A percentile compares a stretch with the other conserved stretches of the same genome.
Evolutionary conservation across 2,797 vertebrate genomes (phyloP).

Genomic region (Hoplostethus atlanticus): DNA sequence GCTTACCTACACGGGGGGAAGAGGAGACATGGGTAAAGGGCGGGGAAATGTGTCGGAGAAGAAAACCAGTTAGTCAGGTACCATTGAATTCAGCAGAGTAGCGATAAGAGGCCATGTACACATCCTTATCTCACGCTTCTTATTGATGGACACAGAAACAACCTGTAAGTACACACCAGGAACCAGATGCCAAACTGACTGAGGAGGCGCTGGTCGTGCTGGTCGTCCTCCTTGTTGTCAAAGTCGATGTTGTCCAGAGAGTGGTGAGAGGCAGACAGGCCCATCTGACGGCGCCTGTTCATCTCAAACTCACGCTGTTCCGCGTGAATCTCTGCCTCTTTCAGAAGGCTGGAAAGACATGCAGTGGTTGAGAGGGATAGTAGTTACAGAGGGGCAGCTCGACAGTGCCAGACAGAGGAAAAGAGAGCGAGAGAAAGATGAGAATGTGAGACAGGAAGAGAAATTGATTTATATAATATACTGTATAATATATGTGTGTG

Average conservation of each 20-base stretch:
- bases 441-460: background rate
- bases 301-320: slow-evolving; percentile 96
- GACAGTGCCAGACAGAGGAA: background rate
- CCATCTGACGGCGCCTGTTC: slow-evolving; percentile 95
- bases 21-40: slow-evolving; percentile 14
- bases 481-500: background rate
- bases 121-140: slow-evolving; percentile 43
- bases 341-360: slow-evolving; percentile 87
- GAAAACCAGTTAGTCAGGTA: slow-evolving; percentile 26
- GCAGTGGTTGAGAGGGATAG: slow-evolving; percentile 6
- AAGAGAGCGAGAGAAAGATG: background rate
- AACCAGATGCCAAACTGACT: slow-evolving; percentile 99
- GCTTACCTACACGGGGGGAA: slow-evolving; percentile 88
- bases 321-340: slow-evolving; percentile 98
- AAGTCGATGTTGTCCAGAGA: slow-evolving; percentile 98
- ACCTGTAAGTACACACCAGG: slow-evolving; percentile 86
- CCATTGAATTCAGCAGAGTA: slow-evolving; percentile 2
- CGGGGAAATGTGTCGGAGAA: background rate
- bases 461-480: background rate
- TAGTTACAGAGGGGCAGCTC: background rate
- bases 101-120: slow-evolving; percentile 32
- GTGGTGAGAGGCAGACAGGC: slow-evolving; percentile 95
- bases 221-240: slow-evolving; percentile 99
- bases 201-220: slow-evolving; percentile 97
- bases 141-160: slow-evolving; percentile 45